phyloP scores from a whole-genome alignment of 2,113 vertebrate species.

The Esox niger region DNA sequence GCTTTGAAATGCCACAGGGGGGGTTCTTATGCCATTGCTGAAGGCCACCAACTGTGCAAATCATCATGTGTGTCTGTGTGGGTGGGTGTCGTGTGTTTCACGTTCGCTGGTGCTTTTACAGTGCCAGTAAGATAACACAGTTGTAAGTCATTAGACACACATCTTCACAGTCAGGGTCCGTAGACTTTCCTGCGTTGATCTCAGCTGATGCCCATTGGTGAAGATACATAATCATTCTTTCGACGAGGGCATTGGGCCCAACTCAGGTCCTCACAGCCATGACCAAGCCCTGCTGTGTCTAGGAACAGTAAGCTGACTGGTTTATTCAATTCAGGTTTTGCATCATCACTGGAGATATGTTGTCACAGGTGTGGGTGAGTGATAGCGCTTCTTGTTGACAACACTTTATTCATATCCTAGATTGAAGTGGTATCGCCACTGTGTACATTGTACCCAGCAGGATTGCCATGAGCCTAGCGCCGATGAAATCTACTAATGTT shows the following conservation, averaged over 20 bases:
- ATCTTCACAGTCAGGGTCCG: conserved; percentile 2
- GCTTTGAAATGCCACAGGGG: conserved; percentile 14
- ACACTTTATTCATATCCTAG: conserved; percentile 36
- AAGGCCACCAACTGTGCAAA: neutral
- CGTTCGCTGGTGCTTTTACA: neutral
- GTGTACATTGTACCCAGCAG: neutral
- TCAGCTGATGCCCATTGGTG: neutral
- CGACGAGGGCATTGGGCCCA: neutral
- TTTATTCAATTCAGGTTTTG: conserved; percentile 43
- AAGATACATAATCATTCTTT: neutral
- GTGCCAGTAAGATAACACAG: conserved; percentile 5
- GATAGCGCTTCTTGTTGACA: conserved; percentile 57
- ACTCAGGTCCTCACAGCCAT: neutral
- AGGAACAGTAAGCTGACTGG: conserved; percentile 31
- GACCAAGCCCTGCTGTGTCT: neutral
- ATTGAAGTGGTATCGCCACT: conserved; percentile 29
- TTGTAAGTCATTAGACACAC: conserved; percentile 21
- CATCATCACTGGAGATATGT: conserved; percentile 51
- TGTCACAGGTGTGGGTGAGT: conserved; percentile 57
- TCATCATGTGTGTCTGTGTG: neutral
- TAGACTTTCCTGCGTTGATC: neutral
- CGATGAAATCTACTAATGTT: neutral
- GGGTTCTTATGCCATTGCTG: conserved; percentile 28
- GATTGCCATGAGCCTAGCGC: neutral
- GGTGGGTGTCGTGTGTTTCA: neutral